Conservation (phyloP, 2,888 invertebrate genomes). For the Tolmerus cingulatus region DNA sequence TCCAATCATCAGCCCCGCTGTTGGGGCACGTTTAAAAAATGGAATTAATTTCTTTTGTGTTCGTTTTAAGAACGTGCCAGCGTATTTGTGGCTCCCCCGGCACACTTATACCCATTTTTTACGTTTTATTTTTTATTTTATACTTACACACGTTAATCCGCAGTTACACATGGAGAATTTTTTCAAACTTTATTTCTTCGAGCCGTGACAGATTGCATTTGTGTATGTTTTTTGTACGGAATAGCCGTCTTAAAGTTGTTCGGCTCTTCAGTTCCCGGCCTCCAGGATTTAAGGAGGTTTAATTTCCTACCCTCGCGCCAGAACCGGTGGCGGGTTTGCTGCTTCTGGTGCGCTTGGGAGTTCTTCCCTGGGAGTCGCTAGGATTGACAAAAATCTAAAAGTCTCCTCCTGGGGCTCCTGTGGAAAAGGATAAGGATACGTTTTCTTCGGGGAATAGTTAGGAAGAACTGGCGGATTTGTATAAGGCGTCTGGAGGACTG, state of each 20-base stretch:
- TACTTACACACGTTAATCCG: conserved; percentile 27
- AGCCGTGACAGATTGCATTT: conserved; percentile 30
- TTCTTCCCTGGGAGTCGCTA: neutral
- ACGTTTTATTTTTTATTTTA: too few relatives aligned
- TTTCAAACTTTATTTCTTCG: neutral
- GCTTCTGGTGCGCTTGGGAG: neutral
- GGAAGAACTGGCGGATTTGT: neutral
- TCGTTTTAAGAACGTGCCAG: conserved; percentile 54
- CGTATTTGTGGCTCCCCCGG: conserved; percentile 43
- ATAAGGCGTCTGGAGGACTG: neutral
- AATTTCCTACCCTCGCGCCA: neutral
- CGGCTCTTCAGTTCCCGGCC: neutral
- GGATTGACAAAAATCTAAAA: neutral
- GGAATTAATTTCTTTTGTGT: conserved; percentile 63
- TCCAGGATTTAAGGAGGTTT: neutral
- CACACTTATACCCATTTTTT: neutral
- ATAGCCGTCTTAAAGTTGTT: conserved; percentile 3
- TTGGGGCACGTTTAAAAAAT: conserved; percentile 55
- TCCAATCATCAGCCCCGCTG: conserved; percentile 49
- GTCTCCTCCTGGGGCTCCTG: neutral
- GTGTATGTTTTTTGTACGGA: conserved; percentile 18
- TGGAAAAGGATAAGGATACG: neutral
- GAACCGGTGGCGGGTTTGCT: neutral
- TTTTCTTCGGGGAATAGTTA: neutral
- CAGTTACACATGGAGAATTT: conserved; percentile 26